Conservation (phyloP, 2,113 vertebrate species). For the Microcebus murinus region DNA sequence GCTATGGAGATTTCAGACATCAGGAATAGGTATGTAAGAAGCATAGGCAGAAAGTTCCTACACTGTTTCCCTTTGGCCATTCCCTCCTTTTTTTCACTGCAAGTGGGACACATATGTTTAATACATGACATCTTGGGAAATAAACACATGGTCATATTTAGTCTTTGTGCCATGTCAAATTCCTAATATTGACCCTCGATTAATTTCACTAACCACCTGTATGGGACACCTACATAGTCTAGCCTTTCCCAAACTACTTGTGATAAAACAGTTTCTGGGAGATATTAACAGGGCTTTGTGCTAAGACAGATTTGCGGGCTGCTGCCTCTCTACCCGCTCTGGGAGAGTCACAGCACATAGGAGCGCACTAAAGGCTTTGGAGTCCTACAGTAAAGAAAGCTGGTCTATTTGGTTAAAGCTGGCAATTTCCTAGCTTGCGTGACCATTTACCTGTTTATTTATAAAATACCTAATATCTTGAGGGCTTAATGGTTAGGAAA, state of each 20-base stretch:
- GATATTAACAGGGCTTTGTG: slow-evolving; percentile 6
- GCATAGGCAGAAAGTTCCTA: slow-evolving; percentile 20
- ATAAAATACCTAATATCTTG: slow-evolving; percentile 39
- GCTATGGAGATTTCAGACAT: slow-evolving; percentile 86
- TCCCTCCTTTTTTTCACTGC: neutral
- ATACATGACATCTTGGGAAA: neutral
- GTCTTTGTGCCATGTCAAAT: neutral
- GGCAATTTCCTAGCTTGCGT: neutral
- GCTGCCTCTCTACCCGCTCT: neutral
- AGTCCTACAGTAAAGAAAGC: slow-evolving; percentile 16
- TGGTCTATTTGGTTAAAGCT: slow-evolving; percentile 46
- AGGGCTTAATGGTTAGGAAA: slow-evolving; percentile 53
- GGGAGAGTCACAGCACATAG: neutral
- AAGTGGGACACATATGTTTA: neutral
- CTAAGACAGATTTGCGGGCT: neutral
- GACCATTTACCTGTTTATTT: slow-evolving; percentile 51
- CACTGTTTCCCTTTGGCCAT: neutral
- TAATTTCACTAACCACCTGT: neutral
- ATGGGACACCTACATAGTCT: neutral
- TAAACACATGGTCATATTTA: neutral
- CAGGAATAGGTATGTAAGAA: slow-evolving; percentile 83
- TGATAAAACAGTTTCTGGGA: slow-evolving; percentile 15
- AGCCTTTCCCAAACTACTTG: slow-evolving; percentile 9
- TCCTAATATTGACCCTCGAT: neutral
- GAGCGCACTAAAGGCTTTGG: slow-evolving; percentile 44